Evolutionary conservation across 1,140 invertebrate genomes (phyloP), one percentile per base, ranked within the genome.

Genomic region (Philopotamus ludificatus): DNA sequence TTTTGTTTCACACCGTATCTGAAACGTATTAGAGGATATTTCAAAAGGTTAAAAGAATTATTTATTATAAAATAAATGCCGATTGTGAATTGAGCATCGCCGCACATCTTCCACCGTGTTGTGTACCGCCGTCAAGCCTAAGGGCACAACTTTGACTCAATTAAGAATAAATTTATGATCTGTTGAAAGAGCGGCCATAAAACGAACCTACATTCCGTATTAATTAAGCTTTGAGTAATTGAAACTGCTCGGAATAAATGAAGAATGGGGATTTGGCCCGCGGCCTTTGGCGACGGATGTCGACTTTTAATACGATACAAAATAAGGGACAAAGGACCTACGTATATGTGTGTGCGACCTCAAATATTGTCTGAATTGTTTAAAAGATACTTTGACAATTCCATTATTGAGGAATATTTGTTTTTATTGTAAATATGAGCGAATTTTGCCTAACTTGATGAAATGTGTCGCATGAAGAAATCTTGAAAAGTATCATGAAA

Each of bases 151-250:
- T 47, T 61, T 47, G 59, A 61, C 45, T 61, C 59, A 61, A 61
- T 61, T 61, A 49, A 61, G 26, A 49, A 61, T 26, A 25, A 47
- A 61, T 61, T 61, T 61, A 47, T 49, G 59, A 61, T 61, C 26
- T 50, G 57, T 15, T 4, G 41, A 8, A 21, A 21, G 23, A 18
- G 22, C 3, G 45, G 57, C 59, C 16, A 16, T 12, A 20, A 49
- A 61, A 61, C 49, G 59, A 26, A 28, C 42, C 42, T 61, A 49
- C 59, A 49, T 61, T 61, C 49, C 34, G 44, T 61, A 61, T 61
- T 61, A 61, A 61, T 61, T 61, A 61, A 61, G 59, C 41, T 61
- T 61, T 61, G 44, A 61, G 59, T 47, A 61, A 61, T 61, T 61
- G 59, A 61, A 61, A 61, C 59, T 61, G 59, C 59, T 47, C 45